Percentiles rank a stretch among this genome's conserved stretches.
Evolutionary conservation across 2,797 vertebrate genomes (phyloP).

Genomic region (Urophycis tenuis): DNA sequence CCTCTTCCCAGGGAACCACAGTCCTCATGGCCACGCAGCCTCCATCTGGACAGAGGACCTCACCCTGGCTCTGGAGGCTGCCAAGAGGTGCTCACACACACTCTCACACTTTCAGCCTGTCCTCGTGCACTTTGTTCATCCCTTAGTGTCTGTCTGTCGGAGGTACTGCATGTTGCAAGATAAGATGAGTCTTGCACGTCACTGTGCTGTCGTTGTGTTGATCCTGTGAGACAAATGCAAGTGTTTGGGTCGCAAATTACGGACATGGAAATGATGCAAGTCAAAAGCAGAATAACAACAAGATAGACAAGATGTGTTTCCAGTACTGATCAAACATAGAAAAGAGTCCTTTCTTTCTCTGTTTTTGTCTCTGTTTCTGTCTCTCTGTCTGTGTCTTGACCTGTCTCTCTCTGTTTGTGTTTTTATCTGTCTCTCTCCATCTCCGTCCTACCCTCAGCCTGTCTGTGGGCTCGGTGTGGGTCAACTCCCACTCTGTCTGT

Average conservation of each 20-base stretch:
- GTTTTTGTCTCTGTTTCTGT: background rate
- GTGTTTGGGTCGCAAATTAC: background rate
- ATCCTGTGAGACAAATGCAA: no score
- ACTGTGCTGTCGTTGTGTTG: no score
- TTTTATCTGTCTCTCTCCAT: background rate
- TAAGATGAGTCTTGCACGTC: background rate
- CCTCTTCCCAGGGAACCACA: constrained; percentile 69
- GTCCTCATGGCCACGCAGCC: constrained; percentile 70
- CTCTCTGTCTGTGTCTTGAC: background rate
- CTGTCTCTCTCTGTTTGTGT: background rate
- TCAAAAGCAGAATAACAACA: background rate
- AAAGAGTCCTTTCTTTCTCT: background rate
- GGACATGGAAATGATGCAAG: no score
- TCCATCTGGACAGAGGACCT: constrained; percentile 88
- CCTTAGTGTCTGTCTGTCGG: background rate
- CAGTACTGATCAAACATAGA: background rate
- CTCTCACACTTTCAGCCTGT: background rate
- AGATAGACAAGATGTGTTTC: background rate
- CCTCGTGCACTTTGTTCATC: background rate
- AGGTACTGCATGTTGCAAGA: background rate
- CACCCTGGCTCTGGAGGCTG: constrained; percentile 78
- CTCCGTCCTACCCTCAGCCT: constrained; percentile 64
- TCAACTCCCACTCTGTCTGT: constrained; percentile 77
- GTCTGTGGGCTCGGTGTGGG: constrained; percentile 77
- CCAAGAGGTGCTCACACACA: constrained; percentile 64